Base-by-base conservation (phyloP, 2,888 invertebrate genomes). In the Polydrusus tereticollis region DNA sequence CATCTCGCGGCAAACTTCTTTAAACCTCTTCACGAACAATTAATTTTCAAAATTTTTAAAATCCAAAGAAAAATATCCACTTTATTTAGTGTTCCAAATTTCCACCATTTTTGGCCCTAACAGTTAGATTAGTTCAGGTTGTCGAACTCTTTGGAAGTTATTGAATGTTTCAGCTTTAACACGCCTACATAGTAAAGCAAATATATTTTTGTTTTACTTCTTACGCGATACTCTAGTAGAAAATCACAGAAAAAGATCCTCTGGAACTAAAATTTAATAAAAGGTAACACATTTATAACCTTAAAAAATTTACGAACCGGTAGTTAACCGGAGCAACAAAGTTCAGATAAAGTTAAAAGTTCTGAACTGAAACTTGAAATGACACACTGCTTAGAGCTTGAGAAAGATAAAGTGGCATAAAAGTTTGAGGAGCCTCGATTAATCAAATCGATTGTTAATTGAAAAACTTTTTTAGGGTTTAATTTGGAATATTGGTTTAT, bases 401-500 rank as follows among this genome's bases (percentile, higher is more conserved):
- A 12, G 33, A 23, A 47, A 29, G 63, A 63, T 47, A 50, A 63
- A 63, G 63, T 63, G 50, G 16, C 50, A 50, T 63, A 63, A 63
- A 63, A 63, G 50, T 47, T 12, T 43, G 47, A 23, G 21, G n/a
- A 36, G 23, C 60, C 16, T 47, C 59, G 23, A 69, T 62, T 62
- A 55, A 69, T 69, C 52, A 62, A 62, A 36, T 62, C 52, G 69
- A 43, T 69, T 41, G 43, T 69, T 69, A 69, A 69, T 69, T 69
- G 63, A 57, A 50, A 63, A 63, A 69, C 52, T 63, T 69, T 45
- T 6, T 3, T 7, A 16, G 7, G 29, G 8, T 47, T 36, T 59
- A 20, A 63, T 50, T 63, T 45, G 36, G 50, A 50, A 63, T 63
- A 50, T 62, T 62, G 16, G 21, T 45, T n/a, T 16, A 45, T 60